These are phyloP conservation scores for Gymnosoma rotundatum DNA, from an alignment of 2,888 invertebrate genomes.

Conservation along the genomic window DNA sequence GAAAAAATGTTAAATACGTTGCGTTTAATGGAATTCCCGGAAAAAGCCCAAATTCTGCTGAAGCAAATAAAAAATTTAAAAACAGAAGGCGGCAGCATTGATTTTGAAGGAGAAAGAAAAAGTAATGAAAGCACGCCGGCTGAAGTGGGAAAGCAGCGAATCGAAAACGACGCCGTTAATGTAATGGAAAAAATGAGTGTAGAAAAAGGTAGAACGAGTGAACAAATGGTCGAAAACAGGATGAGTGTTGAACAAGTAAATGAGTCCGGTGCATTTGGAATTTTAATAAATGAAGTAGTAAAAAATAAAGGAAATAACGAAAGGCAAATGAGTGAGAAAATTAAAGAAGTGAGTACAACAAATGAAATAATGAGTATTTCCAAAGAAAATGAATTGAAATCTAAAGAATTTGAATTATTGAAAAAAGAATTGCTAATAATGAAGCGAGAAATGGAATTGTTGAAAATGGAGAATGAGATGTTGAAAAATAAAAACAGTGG, in stretches of 20 bases:
- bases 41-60: background rate
- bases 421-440: slow-evolving; percentile 31
- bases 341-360: background rate
- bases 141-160: background rate
- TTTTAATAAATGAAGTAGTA: background rate
- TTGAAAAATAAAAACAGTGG: background rate
- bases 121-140: background rate
- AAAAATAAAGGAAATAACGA: too few relatives aligned
- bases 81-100: background rate
- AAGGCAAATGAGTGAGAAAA: background rate
- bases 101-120: background rate
- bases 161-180: background rate
- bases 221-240: too few relatives aligned
- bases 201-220: too few relatives aligned
- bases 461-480: background rate
- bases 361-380: background rate
- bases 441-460: slow-evolving; percentile 21
- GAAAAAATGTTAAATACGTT: background rate
- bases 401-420: slow-evolving; percentile 35
- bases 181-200: background rate
- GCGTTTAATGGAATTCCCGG: slow-evolving; percentile 32
- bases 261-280: too few relatives aligned
- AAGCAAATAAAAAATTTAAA: background rate
- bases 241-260: too few relatives aligned
- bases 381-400: background rate